Conservation (phyloP, 2,888 invertebrate genomes). For the Ophion costatus region DNA sequence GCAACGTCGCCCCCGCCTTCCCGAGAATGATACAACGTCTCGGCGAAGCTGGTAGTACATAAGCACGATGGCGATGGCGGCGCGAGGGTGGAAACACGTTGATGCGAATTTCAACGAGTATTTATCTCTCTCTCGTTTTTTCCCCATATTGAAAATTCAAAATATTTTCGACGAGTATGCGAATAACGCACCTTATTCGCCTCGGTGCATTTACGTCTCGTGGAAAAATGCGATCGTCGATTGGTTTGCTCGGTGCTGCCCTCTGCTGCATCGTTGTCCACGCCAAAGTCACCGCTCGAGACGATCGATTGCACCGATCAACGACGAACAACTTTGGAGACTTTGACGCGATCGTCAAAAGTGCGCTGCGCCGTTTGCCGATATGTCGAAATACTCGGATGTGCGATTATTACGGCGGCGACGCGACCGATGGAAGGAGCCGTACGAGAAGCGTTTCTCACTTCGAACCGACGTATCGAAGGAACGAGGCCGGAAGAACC, state of each 20-base stretch:
- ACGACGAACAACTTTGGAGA: conserved; percentile 37
- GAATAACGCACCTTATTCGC: background rate
- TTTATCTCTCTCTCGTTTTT: background rate
- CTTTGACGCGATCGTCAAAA: conserved; percentile 60
- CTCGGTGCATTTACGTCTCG: background rate
- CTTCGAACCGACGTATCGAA: background rate
- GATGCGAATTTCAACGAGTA: background rate
- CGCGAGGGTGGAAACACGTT: background rate
- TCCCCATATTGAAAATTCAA: no score
- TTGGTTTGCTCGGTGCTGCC: conserved; percentile 11
- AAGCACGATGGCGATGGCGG: background rate
- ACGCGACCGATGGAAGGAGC: background rate
- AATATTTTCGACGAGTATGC: no score
- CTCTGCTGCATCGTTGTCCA: background rate
- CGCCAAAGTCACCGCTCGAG: background rate
- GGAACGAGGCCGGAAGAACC: background rate
- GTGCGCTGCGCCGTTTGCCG: conserved; percentile 62
- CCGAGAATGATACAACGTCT: conserved; percentile 47
- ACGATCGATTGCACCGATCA: background rate
- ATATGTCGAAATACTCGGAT: conserved; percentile 69
- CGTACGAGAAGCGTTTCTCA: background rate
- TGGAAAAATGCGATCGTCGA: conserved; percentile 50
- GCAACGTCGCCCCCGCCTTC: conserved; percentile 62
- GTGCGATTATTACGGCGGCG: conserved; percentile 66
- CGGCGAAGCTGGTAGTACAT: no score